phyloP scores from a whole-genome alignment of 2,888 invertebrate genomes.

The Clusia tigrina region DNA sequence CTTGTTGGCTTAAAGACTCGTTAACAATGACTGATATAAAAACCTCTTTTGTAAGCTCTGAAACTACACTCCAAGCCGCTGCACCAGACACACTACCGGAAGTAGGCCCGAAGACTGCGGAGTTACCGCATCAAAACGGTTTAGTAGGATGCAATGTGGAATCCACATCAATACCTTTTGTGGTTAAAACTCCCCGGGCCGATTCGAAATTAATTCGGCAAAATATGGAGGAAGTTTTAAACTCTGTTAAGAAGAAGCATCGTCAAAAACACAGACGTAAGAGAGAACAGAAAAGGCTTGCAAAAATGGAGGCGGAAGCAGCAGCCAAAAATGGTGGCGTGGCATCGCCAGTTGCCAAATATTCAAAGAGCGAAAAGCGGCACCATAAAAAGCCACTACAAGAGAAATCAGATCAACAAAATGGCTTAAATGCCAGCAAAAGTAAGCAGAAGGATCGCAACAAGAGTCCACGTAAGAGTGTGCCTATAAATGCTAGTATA shows the following conservation, averaged over 20 bases:
- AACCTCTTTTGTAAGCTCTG: conserved; percentile 50
- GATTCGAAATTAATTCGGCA: conserved; percentile 59
- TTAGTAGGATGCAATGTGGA: too few species aligned
- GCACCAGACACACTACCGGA: conserved; percentile 16
- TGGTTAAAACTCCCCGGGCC: conserved; percentile 54
- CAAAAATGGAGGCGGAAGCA: conserved; percentile 47
- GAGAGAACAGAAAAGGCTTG: conserved; percentile 56
- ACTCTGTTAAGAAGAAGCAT: conserved; percentile 61
- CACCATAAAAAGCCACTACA: conserved; percentile 42
- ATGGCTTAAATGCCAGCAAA: conserved; percentile 31
- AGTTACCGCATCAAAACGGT: too few species aligned
- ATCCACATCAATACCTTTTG: conserved; percentile 40
- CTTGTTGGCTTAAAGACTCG: conserved; percentile 30
- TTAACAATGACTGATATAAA: conserved; percentile 51
- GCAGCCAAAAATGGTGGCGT: conserved; percentile 27
- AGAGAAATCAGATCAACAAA: conserved; percentile 47
- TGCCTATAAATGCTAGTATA: conserved; percentile 36
- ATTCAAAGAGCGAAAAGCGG: conserved; percentile 29
- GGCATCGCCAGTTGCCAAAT: conserved; percentile 27
- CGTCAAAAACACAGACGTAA: conserved; percentile 60
- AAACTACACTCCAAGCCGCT: conserved; percentile 33
- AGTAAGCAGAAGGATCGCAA: conserved; percentile 24
- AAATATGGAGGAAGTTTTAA: conserved; percentile 63
- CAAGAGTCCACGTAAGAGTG: conserved; percentile 45
- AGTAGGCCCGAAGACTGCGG: background rate